A percentile compares a stretch with the other conserved stretches of the same genome.
Evolutionary conservation across 2,113 vertebrate species (phyloP).

Genomic region (Entelurus aequoreus): DNA sequence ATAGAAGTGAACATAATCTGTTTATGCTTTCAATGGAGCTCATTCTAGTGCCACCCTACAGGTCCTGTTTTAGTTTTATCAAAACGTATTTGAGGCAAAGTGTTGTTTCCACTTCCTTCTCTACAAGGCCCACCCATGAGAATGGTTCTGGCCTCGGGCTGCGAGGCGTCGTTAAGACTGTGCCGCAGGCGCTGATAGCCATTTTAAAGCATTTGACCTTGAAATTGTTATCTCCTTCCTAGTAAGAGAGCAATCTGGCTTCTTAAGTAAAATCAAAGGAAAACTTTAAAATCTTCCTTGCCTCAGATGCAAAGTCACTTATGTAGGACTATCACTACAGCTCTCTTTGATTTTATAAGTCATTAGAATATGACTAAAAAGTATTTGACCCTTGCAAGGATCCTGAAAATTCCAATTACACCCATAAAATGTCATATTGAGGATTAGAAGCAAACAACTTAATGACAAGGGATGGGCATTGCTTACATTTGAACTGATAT

Average conservation of each 20-base stretch:
- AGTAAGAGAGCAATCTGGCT: conserved; percentile 40
- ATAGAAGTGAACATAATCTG: conserved; percentile 14
- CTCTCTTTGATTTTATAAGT: too few species aligned
- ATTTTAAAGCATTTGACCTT: conserved; percentile 63
- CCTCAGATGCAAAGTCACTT: conserved; percentile 58
- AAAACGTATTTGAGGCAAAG: conserved; percentile 15
- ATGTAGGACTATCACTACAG: conserved; percentile 38
- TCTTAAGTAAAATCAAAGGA: conserved; percentile 54
- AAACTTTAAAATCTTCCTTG: conserved; percentile 47
- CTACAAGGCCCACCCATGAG: conserved; percentile 20
- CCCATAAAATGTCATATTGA: too few species aligned
- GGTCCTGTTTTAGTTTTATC: conserved; percentile 14
- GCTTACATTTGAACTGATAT: too few species aligned
- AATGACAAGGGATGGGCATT: too few species aligned
- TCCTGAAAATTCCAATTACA: too few species aligned
- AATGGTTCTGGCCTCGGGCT: conserved; percentile 26
- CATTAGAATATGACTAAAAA: too few species aligned
- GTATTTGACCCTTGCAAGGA: too few species aligned
- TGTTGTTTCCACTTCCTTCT: conserved; percentile 13
- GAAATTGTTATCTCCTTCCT: conserved; percentile 61
- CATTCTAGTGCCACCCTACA: conserved; percentile 15
- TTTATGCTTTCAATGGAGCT: conserved; percentile 9
- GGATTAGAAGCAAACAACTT: too few species aligned
- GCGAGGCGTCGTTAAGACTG: conserved; percentile 47
- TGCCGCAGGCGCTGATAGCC: conserved; percentile 46